Percentiles rank a stretch among this genome's conserved stretches.
These are phyloP conservation scores for Melanerpes formicivorus DNA, from an alignment of 2,113 vertebrate species.

Conservation along the genomic window DNA sequence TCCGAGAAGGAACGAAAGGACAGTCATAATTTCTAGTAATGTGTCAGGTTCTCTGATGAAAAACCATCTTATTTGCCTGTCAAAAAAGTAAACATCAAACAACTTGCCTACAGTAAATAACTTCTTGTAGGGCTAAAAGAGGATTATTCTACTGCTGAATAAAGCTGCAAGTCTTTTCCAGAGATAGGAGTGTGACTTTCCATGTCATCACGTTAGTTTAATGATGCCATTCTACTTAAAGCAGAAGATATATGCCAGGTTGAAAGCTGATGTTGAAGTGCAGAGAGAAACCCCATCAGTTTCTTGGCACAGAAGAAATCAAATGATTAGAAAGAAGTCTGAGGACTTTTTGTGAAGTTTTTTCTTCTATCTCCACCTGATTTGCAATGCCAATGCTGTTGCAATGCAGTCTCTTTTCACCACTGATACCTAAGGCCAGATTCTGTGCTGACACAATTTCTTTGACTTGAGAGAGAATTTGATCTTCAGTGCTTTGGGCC, in stretches of 20 bases:
- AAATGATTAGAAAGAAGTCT: conserved; percentile 9
- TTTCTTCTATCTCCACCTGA: conserved; percentile 30
- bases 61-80: neutral
- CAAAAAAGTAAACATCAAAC: neutral
- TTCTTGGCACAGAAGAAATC: neutral
- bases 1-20: neutral
- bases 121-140: neutral
- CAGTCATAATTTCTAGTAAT: neutral
- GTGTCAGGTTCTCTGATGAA: neutral
- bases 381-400: conserved; percentile 66
- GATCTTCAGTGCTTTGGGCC: conserved; percentile 53
- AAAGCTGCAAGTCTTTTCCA: neutral
- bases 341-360: conserved; percentile 10
- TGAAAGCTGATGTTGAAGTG: neutral
- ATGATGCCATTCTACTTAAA: neutral
- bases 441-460: conserved; percentile 63
- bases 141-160: neutral
- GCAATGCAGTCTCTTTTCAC: conserved; percentile 35
- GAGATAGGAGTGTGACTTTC: neutral
- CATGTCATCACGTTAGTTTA: neutral
- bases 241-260: neutral
- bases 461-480: conserved; percentile 64
- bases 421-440: conserved; percentile 54
- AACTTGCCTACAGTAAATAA: neutral
- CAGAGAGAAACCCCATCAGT: neutral